These are phyloP conservation scores for Agonum fuliginosum DNA, from an alignment of 2,888 invertebrate genomes.

Conservation along the genomic window DNA sequence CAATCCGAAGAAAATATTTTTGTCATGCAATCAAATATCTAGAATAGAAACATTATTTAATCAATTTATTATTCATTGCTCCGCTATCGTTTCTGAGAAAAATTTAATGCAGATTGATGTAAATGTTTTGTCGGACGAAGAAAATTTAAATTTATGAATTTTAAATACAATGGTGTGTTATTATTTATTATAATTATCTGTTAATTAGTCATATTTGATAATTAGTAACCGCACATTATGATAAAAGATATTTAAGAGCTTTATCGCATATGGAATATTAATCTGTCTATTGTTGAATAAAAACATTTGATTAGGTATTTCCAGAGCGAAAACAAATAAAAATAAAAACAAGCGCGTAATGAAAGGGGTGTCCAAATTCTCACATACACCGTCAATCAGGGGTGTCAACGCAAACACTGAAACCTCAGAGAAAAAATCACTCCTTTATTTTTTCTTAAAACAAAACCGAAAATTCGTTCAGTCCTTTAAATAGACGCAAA, in stretches of 20 bases:
- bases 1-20: slow-evolving; percentile 29
- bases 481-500: slow-evolving; percentile 50
- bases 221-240: slow-evolving; percentile 27
- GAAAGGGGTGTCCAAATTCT: slow-evolving; percentile 15
- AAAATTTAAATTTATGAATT: not conserved
- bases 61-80: not conserved
- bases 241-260: slow-evolving; percentile 14
- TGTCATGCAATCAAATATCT: slow-evolving; percentile 10
- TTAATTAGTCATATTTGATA: slow-evolving; percentile 30
- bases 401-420: slow-evolving; percentile 8
- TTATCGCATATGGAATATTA: slow-evolving; percentile 3
- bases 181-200: slow-evolving; percentile 19
- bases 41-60: not conserved
- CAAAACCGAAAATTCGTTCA: slow-evolving; percentile 32
- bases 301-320: slow-evolving; percentile 14
- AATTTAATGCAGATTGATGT: not conserved
- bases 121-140: slow-evolving; percentile 14
- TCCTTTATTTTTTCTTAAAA: slow-evolving; percentile 32
- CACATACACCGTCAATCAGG: slow-evolving; percentile 1
- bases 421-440: not conserved
- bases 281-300: not conserved
- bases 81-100: slow-evolving; percentile 13
- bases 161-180: not conserved
- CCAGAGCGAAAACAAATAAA: slow-evolving; percentile 3
- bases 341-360: not conserved